Evolutionary conservation across 2,797 vertebrate genomes (phyloP).

Genomic region (Urocyon cinereoargenteus): DNA sequence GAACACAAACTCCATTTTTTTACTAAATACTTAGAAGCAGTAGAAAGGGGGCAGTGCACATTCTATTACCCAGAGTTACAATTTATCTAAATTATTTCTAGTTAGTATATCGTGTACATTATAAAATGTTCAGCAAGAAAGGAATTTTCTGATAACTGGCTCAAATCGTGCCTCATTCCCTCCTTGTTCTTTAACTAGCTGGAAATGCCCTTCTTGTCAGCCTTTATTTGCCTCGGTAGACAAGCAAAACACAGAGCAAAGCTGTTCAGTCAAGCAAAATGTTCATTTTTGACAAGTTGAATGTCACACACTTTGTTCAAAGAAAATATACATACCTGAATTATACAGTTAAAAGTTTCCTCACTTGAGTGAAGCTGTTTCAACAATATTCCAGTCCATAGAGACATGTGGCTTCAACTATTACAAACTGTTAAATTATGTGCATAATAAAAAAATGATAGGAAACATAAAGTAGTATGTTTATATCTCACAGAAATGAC

Average conservation of each 20-base stretch:
- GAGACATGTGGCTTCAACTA: conserved; percentile 61
- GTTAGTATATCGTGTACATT: conserved; percentile 32
- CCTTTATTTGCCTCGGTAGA: conserved; percentile 74
- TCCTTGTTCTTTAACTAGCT: conserved; percentile 53
- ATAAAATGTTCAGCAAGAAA: conserved; percentile 65
- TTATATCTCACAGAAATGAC: conserved; percentile 79
- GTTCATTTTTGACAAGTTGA: conserved; percentile 74
- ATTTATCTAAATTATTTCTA: conserved; percentile 56
- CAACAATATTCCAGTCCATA: conserved; percentile 63
- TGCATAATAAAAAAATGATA: conserved; percentile 67
- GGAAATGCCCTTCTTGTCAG: conserved; percentile 65
- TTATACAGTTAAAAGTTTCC: conserved; percentile 69
- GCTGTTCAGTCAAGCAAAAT: conserved; percentile 67
- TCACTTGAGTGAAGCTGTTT: conserved; percentile 68
- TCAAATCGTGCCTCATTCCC: conserved; percentile 51
- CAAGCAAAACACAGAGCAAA: conserved; percentile 60
- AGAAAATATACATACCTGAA: conserved; percentile 75
- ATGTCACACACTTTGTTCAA: conserved; percentile 64
- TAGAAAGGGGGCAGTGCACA: background rate
- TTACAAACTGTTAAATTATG: conserved; percentile 75
- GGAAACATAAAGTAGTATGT: conserved; percentile 78
- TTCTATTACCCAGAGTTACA: conserved; percentile 37
- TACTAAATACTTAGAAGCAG: background rate
- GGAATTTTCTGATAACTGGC: conserved; percentile 67
- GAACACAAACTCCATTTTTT: background rate